Conservation (phyloP, 1,140 invertebrate species). For the Drosophila dunni region DNA sequence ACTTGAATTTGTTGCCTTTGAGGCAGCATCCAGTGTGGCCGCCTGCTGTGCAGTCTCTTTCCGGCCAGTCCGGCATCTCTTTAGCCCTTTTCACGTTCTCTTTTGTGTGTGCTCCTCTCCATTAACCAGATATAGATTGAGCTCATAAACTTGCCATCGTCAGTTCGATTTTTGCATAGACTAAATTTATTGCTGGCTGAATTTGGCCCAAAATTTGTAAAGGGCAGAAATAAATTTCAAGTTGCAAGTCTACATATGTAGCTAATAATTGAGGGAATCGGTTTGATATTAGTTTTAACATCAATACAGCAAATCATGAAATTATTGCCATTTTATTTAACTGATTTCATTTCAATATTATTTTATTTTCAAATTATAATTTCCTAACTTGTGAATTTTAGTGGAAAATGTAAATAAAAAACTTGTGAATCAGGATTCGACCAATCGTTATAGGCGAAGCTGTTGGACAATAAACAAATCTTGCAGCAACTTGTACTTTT, state of each 20-base stretch:
- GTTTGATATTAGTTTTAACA: too few species aligned
- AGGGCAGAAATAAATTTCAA: background rate
- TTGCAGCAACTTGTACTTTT: background rate
- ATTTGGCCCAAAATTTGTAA: background rate
- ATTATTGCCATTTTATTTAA: too few species aligned
- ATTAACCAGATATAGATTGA: constrained; percentile 6
- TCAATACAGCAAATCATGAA: too few species aligned
- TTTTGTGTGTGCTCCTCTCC: background rate
- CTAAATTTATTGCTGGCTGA: constrained; percentile 7
- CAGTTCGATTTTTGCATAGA: constrained; percentile 8
- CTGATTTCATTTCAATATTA: too few species aligned
- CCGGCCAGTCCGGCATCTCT: constrained; percentile 16
- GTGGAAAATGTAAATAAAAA: too few species aligned
- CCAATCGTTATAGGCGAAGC: background rate
- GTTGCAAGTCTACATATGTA: background rate
- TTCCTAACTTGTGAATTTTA: too few species aligned
- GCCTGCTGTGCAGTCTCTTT: constrained; percentile 27
- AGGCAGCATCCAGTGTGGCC: constrained; percentile 25
- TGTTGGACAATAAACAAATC: background rate
- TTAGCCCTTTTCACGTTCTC: background rate
- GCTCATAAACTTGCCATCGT: constrained; percentile 15
- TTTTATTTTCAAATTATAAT: too few species aligned
- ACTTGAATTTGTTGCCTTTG: constrained; percentile 63
- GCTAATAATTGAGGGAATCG: background rate
- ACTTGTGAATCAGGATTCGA: too few species aligned